phyloP scores from a whole-genome alignment of 37 sponge, comb jelly and placozoan species.

The Beroe forskalii region DNA sequence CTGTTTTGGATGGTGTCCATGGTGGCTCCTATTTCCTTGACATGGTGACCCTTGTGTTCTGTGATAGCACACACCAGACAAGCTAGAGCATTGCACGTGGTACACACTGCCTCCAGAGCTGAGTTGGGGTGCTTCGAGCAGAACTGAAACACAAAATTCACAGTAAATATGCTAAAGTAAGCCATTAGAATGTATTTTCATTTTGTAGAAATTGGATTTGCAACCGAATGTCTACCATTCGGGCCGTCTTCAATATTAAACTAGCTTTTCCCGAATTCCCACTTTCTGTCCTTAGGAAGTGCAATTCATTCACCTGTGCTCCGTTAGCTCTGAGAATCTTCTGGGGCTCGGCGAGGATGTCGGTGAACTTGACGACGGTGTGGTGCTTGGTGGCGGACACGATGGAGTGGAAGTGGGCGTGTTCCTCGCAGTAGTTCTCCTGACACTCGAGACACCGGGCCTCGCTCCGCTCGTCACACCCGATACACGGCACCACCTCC shows the following conservation, averaged over 20 bases:
- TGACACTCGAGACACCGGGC: slow-evolving; percentile 64
- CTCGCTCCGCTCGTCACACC: slow-evolving; percentile 12
- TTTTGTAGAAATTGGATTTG: no score
- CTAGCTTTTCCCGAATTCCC: no score
- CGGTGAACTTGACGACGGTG: slow-evolving; percentile 34
- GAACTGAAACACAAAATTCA: neutral
- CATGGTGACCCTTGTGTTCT: slow-evolving; percentile 49
- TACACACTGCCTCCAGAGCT: slow-evolving; percentile 58
- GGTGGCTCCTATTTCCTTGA: slow-evolving; percentile 62
- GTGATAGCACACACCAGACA: slow-evolving; percentile 64
- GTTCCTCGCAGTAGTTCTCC: slow-evolving; percentile 59
- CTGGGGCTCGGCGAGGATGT: slow-evolving; percentile 46
- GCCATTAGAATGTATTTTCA: no score
- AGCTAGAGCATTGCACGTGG: slow-evolving; percentile 40
- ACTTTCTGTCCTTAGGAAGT: no score
- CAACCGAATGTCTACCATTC: no score
- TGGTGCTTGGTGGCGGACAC: slow-evolving; percentile 59
- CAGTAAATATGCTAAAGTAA: no score
- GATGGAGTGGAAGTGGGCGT: slow-evolving; percentile 56
- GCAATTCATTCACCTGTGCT: slow-evolving; percentile 11
- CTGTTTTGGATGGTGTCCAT: slow-evolving; percentile 33
- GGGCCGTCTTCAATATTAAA: no score
- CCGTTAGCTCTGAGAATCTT: slow-evolving; percentile 51
- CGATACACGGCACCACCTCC: slow-evolving; percentile 57
- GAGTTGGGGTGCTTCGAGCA: slow-evolving; percentile 39